Percentiles rank a stretch among this genome's conserved stretches.
Conservation (phyloP, 2,888 invertebrate species). For the Protonemura montana region DNA sequence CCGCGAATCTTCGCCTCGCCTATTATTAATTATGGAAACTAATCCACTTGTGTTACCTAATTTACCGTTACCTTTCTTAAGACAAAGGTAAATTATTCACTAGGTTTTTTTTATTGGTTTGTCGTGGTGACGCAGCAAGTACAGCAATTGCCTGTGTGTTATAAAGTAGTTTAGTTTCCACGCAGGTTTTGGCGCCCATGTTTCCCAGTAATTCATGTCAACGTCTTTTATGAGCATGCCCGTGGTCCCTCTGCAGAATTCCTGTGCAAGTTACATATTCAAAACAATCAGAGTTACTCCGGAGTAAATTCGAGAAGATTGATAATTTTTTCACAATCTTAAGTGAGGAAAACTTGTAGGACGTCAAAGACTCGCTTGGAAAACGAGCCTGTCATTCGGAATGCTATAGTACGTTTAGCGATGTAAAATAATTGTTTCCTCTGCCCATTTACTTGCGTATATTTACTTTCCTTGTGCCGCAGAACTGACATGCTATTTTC, state of each 20-base stretch:
- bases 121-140: too few relatives aligned
- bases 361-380: too few relatives aligned
- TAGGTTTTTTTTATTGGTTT: background rate
- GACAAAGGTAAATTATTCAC: background rate
- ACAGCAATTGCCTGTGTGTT: background rate
- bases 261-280: too few relatives aligned
- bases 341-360: too few relatives aligned
- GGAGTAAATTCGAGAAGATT: too few relatives aligned
- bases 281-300: too few relatives aligned
- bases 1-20: background rate
- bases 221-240: background rate
- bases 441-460: background rate
- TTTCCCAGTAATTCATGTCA: background rate
- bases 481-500: background rate
- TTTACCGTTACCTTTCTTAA: background rate
- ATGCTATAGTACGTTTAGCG: background rate
- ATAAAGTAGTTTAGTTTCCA: too few relatives aligned
- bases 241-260: too few relatives aligned
- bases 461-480: background rate
- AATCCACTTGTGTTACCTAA: background rate
- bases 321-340: too few relatives aligned
- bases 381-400: background rate
- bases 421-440: background rate
- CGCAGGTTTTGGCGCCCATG: too few relatives aligned
- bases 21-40: background rate